Conservation (phyloP, 2,113 vertebrate species). For the Sceloporus undulatus region DNA sequence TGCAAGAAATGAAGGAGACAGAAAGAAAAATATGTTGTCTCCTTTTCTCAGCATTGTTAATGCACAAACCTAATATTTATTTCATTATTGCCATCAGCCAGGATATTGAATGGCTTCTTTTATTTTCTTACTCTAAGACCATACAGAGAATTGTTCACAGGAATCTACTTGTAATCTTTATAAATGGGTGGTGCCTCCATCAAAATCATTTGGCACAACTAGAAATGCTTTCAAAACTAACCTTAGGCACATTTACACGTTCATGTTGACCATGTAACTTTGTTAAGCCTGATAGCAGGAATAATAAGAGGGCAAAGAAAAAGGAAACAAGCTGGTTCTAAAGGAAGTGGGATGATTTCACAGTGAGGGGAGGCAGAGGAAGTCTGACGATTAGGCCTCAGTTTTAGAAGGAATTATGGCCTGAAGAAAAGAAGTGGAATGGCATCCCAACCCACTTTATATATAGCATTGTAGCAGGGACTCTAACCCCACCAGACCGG, state of each 20-base stretch:
- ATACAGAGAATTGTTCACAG: conserved; percentile 5
- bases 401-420: neutral
- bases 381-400: neutral
- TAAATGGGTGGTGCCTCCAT: neutral
- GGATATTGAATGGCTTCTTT: conserved; percentile 8
- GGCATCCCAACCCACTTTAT: neutral
- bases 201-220: neutral
- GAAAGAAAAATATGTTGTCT: conserved; percentile 11
- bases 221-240: neutral
- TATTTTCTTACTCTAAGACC: neutral
- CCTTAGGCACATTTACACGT: neutral
- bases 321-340: neutral
- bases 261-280: neutral
- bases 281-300: neutral
- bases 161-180: neutral
- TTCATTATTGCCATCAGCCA: conserved; percentile 23
- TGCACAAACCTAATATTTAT: neutral
- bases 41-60: conserved; percentile 50
- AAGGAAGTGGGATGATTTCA: neutral
- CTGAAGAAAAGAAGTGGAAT: neutral
- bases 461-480: too few species aligned
- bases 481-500: too few species aligned
- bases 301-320: neutral
- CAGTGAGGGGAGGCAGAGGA: neutral
- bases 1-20: conserved; percentile 11